Evolutionary conservation across 2,113 vertebrate genomes (phyloP).

Genomic region (Vidua chalybeata): DNA sequence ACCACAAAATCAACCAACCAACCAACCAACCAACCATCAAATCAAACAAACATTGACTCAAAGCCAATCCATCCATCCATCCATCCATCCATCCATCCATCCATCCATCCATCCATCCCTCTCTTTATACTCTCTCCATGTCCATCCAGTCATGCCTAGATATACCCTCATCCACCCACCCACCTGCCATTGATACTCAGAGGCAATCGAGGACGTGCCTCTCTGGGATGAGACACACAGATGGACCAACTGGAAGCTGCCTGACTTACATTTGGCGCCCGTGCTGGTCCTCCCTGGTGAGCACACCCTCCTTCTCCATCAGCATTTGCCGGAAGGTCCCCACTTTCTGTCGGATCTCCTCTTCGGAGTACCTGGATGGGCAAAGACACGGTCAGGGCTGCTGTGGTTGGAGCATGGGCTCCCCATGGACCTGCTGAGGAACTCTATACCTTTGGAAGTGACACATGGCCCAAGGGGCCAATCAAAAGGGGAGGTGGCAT

Average conservation of each 20-base stretch:
- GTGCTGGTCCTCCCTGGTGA: constrained; percentile 90
- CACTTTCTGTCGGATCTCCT: constrained; percentile 95
- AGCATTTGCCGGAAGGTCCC: constrained; percentile 98
- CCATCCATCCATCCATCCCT: not conserved
- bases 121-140: not conserved
- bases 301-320: constrained; percentile 98
- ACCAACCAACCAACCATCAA: not conserved
- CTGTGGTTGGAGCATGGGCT: accelerated
- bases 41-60: not conserved
- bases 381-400: not conserved
- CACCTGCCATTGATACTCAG: accelerated
- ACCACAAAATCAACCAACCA: not conserved
- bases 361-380: constrained; percentile 87
- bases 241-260: accelerated
- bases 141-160: not conserved
- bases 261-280: constrained; percentile 86
- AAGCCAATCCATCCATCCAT: not conserved
- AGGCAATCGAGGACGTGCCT: not conserved
- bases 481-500: not conserved
- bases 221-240: not conserved
- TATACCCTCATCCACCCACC: not conserved
- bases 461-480: accelerated
- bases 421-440: not conserved
- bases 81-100: not conserved
- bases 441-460: not conserved